phyloP scores from a whole-genome alignment of 2,888 invertebrate genomes.

The Dasypogon diadema region DNA sequence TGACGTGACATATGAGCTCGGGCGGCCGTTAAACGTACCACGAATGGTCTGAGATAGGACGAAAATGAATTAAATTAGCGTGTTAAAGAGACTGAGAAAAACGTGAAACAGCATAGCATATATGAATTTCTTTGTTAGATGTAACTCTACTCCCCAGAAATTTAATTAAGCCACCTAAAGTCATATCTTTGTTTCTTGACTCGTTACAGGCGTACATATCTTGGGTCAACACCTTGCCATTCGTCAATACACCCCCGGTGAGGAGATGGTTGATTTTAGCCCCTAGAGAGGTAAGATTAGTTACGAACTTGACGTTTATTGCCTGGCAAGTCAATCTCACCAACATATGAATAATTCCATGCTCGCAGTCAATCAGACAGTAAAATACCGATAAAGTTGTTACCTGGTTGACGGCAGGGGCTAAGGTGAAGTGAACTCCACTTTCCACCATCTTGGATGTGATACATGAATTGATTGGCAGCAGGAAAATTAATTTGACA shows the following conservation, averaged over 20 bases:
- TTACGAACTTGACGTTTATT: neutral
- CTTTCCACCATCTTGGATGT: neutral
- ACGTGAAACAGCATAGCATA: neutral
- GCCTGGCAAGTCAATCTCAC: neutral
- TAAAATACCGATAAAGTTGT: neutral
- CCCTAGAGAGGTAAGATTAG: neutral
- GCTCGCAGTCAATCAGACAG: conserved; percentile 19
- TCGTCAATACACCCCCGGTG: neutral
- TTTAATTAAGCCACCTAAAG: neutral
- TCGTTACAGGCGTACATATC: neutral
- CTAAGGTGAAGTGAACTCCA: conserved; percentile 1
- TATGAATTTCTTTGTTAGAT: no score
- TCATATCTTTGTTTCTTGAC: neutral
- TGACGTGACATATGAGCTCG: conserved; percentile 40
- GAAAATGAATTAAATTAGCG: no score
- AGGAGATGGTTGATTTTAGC: neutral
- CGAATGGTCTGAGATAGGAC: neutral
- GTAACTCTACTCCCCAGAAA: neutral
- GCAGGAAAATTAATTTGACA: conserved; percentile 48
- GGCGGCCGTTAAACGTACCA: conserved; percentile 36
- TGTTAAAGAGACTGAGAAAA: no score
- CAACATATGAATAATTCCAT: conserved; percentile 22
- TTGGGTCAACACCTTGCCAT: neutral
- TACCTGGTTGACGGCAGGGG: neutral
- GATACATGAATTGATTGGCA: conserved; percentile 34